Conservation (phyloP, 2,113 vertebrate genomes). For the Orycteropus afer region DNA sequence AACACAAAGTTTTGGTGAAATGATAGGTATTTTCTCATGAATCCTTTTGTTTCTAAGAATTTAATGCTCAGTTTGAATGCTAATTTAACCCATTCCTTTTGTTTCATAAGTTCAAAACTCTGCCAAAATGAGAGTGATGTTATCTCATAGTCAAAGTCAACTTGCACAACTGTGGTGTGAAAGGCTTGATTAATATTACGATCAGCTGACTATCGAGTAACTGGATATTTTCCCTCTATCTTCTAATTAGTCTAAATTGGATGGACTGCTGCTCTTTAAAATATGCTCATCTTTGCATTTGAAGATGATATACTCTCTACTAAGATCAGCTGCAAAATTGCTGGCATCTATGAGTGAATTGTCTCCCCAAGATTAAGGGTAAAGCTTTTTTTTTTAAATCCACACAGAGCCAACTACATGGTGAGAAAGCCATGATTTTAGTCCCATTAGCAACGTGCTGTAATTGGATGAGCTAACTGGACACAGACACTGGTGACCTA, state of each 20-base stretch:
- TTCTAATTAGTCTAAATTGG: conserved; percentile 3
- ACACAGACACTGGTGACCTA: neutral
- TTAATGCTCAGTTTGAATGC: conserved; percentile 65
- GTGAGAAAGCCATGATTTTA: neutral
- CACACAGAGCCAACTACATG: neutral
- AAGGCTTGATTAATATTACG: conserved; percentile 45
- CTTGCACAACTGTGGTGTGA: conserved; percentile 23
- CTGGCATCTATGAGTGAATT: neutral
- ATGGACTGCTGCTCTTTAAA: conserved; percentile 22
- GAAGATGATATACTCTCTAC: neutral
- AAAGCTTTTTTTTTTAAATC: conserved; percentile 5
- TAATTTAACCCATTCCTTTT: conserved; percentile 69
- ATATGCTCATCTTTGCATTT: conserved; percentile 42
- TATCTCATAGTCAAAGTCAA: conserved; percentile 39
- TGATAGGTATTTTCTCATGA: conserved; percentile 23
- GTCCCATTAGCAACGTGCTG: neutral
- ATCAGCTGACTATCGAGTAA: conserved; percentile 54
- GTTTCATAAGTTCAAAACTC: conserved; percentile 70
- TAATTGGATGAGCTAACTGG: neutral
- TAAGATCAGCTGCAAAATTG: neutral
- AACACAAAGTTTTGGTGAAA: conserved; percentile 31
- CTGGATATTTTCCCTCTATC: neutral
- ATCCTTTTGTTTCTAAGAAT: conserved; percentile 58
- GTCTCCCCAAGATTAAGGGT: neutral
- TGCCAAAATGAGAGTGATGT: conserved; percentile 53